Evolutionary conservation across 2,888 invertebrate genomes (phyloP), one percentile per base, ranked within the genome.

Genomic region (Nymphalis urticae): DNA sequence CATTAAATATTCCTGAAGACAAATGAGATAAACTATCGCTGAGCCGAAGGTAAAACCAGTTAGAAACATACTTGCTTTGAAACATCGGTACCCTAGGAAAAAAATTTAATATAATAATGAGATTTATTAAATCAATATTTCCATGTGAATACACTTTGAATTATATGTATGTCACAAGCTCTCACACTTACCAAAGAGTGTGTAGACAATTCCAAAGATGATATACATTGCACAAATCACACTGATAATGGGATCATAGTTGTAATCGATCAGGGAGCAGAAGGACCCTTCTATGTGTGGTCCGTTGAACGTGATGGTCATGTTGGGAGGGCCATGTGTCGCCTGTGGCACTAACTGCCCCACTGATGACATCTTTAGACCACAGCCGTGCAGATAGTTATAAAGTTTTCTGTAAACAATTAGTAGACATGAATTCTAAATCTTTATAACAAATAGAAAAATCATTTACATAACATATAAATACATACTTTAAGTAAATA

Each of bases 31-130:
- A 54, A 97, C 96, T 73, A 97, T 94, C 72, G 96, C 95, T 62
- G 97, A 95, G 19, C 96, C 97, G 83, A 97, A 97, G 71, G 97
- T 95, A 84, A 97, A 96, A 48, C 97, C 97, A 61, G 97, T 97
- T 63, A 97, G 93, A 86, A 97, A 97, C 95, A 97, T 97, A 71
- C 96, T 95, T 17, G 96, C 96, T 86, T 97, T 97, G 88, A 97
- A 96, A 86, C 97, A 97, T 73, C 97, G 95, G 89, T 97, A 97
- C 66, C 97, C 97, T 97, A 93, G 64, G 86, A 73, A 32, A 56
- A 61, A 16, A 50, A 1, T 32, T n/a, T 36, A 13, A 56, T 48
- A 48, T 9, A 42, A 56, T 19, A 60, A 24, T 53, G 24, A 36
- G 10, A 13, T 42, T 4, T 42, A 13, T 42, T 13, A 42, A 42